Base-by-base conservation (phyloP, 2,113 vertebrate species). In the Hydrolagus affinis region DNA sequence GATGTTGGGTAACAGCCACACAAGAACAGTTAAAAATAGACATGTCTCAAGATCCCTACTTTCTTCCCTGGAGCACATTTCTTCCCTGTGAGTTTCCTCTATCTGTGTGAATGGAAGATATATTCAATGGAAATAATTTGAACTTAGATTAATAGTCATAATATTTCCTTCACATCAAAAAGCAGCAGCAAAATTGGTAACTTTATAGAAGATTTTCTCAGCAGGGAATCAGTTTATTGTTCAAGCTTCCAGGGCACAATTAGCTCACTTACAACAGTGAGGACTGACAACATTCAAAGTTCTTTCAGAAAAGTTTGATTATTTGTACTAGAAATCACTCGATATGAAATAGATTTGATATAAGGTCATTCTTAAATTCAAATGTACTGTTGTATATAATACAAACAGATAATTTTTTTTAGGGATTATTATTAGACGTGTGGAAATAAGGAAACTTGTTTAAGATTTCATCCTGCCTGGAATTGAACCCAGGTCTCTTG, bases 191-290 rank as follows among this genome's bases (percentile, higher is more conserved):
- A 11, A 80, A 80, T 8, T 80, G 59, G 2, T 17, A 64, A 64
- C 9, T 30, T 28, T 62, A 8, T 64, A 80, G 23, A 11, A 17
- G 15, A 14, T 30, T 64, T 80, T 60, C 6, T 1, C 25, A 32
- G 59, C 76, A 28, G 57, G 2, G 2, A 15, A 62, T 80, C 77
- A 80, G 57, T 80, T 80, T 80, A 64, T 64, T 80, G 77, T 60
- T 80, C n/a, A 30, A 15, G 9, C 64, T 80, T 64, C 23, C 77
- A 30, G 14, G 17, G 57, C 60, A 64, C 28, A 30, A 28, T 25
- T 64, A 59, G 59, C 19, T 14, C 23, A 17, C 6, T 64, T 30
- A 12, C 7, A 64, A 14, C 15, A 1, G 77, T 28, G 59, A 66
- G 23, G 64, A 30, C 23, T 80, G 25, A 64, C 23, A 64, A 6